A percentile compares a stretch with the other conserved stretches of the same genome.
phyloP scores from a whole-genome alignment of 1,140 invertebrate species.

The Zaprionus inermis region DNA sequence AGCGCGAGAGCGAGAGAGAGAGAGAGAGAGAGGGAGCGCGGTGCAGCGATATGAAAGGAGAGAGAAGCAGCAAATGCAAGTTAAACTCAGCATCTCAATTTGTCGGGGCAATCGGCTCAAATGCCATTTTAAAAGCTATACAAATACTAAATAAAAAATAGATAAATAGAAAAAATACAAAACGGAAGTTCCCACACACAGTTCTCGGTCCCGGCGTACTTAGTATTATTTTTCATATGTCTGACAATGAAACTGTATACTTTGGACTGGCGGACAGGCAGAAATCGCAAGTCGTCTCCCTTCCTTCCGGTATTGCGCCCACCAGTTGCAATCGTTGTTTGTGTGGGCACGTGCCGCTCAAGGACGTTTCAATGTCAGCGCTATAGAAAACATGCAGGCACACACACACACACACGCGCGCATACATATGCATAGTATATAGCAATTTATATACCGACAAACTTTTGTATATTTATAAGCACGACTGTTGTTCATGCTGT shows the following conservation, averaged over 20 bases:
- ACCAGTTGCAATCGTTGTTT: constrained; percentile 36
- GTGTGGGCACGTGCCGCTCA: constrained; percentile 59
- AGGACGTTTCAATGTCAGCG: constrained; percentile 74
- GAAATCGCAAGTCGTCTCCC: constrained; percentile 1
- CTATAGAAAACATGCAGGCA: constrained; percentile 12
- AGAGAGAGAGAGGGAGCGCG: constrained; percentile 11
- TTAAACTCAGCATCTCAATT: constrained; percentile 25
- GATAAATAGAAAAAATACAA: constrained; percentile 25
- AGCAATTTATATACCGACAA: constrained; percentile 10
- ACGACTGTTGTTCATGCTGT: constrained; percentile 1
- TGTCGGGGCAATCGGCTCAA: constrained; percentile 16
- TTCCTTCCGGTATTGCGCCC: constrained; percentile 19
- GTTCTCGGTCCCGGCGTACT: constrained; percentile 17
- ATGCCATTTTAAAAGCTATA: constrained; percentile 38
- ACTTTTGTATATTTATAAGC: constrained; percentile 30
- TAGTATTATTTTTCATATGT: constrained; percentile 42
- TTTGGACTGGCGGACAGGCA: neutral
- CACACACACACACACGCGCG: neutral
- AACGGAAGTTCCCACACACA: constrained; percentile 66
- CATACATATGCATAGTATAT: neutral
- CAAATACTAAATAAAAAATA: constrained; percentile 19
- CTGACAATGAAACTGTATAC: constrained; percentile 64
- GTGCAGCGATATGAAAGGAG: neutral
- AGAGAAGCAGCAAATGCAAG: neutral
- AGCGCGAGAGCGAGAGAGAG: constrained; percentile 10